A percentile compares a stretch with the other conserved stretches of the same genome.
Evolutionary conservation across 2,888 invertebrate genomes (phyloP).

Genomic region (Drosophila hamatofila): DNA sequence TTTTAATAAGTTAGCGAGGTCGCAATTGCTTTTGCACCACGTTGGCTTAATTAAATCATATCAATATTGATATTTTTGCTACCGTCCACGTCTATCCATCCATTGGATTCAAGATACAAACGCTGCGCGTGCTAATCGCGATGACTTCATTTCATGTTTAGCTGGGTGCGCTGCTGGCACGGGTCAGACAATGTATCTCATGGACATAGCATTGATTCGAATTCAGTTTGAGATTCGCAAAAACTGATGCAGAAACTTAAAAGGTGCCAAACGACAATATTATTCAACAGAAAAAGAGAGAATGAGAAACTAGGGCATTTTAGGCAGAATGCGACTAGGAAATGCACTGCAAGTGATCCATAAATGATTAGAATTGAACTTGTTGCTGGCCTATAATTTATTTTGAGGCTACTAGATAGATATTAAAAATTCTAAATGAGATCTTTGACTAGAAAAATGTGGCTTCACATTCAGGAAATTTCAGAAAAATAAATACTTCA

Average conservation of each 20-base stretch:
- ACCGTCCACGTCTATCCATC: slow-evolving; percentile 47
- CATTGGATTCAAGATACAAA: slow-evolving; percentile 51
- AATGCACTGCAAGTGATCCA: slow-evolving; percentile 22
- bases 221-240: slow-evolving; percentile 28
- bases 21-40: slow-evolving; percentile 34
- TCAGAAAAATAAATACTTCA: too few species aligned
- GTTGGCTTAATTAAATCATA: slow-evolving; percentile 50
- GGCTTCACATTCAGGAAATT: too few species aligned
- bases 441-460: background rate
- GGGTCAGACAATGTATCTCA: slow-evolving; percentile 64
- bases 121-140: slow-evolving; percentile 71
- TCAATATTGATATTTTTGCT: slow-evolving; percentile 42
- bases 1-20: slow-evolving; percentile 14
- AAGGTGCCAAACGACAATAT: slow-evolving; percentile 31
- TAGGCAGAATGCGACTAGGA: slow-evolving; percentile 15
- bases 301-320: slow-evolving; percentile 11
- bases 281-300: background rate
- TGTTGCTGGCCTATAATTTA: background rate
- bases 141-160: slow-evolving; percentile 75
- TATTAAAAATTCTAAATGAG: background rate
- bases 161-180: slow-evolving; percentile 48
- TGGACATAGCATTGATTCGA: slow-evolving; percentile 55
- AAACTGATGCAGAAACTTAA: slow-evolving; percentile 20
- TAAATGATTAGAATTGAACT: background rate
- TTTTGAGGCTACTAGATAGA: background rate